Percentiles rank a stretch among this genome's conserved stretches.
phyloP scores from a whole-genome alignment of 2,888 invertebrate species.

The Tyria jacobaeae region DNA sequence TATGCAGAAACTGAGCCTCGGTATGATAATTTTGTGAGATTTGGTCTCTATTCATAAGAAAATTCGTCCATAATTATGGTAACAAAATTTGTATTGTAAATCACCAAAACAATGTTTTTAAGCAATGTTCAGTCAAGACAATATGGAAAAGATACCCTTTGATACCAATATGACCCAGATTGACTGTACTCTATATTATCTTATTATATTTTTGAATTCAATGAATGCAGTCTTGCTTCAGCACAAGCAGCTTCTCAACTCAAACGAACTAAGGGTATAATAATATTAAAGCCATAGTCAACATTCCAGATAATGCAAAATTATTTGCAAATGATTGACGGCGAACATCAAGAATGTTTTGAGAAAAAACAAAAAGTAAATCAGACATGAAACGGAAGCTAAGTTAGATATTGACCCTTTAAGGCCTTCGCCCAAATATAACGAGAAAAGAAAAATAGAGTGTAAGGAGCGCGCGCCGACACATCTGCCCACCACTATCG shows the following conservation, averaged over 20 bases:
- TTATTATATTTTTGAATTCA: background rate
- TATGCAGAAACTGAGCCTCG: no score
- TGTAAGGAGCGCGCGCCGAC: conserved; percentile 66
- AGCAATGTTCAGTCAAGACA: no score
- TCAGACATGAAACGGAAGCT: conserved; percentile 77
- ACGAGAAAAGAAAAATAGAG: conserved; percentile 82
- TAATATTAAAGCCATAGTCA: conserved; percentile 44
- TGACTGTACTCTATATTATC: background rate
- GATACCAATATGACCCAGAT: no score
- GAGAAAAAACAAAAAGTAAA: conserved; percentile 73
- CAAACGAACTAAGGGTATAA: conserved; percentile 20
- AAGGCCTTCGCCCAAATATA: conserved; percentile 75
- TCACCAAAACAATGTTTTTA: no score
- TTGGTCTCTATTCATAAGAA: no score
- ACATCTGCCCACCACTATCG: conserved; percentile 84
- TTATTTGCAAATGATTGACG: conserved; percentile 62
- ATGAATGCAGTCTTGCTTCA: background rate
- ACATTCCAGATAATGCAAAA: conserved; percentile 45
- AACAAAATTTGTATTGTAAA: no score
- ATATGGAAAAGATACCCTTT: no score
- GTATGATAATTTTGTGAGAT: no score
- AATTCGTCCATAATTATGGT: no score
- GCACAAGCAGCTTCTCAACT: conserved; percentile 4
- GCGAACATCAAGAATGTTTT: conserved; percentile 70
- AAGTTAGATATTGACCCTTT: conserved; percentile 79